These are phyloP conservation scores for Altica lythri DNA, from an alignment of 2,888 invertebrate genomes.

Conservation along the genomic window DNA sequence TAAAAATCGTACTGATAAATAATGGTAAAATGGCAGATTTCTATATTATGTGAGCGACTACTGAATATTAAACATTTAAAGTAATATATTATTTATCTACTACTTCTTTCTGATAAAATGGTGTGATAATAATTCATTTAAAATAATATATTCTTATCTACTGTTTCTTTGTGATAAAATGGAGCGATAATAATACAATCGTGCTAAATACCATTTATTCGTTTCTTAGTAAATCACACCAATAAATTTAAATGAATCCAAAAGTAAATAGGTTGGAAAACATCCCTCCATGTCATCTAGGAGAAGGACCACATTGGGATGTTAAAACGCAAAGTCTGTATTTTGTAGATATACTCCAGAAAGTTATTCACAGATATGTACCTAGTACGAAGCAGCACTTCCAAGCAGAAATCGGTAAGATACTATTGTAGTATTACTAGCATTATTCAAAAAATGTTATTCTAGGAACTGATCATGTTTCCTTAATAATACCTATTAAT, in stretches of 20 bases:
- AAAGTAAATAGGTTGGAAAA: conserved; percentile 54
- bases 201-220: no score
- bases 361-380: conserved; percentile 44
- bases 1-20: no score
- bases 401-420: conserved; percentile 43
- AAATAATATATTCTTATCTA: no score
- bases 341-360: conserved; percentile 65
- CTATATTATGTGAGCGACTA: no score
- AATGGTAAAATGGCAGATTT: no score
- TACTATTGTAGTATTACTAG: neutral
- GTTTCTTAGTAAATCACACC: no score
- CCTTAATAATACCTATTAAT: conserved; percentile 69
- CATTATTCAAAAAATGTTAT: neutral
- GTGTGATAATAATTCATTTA: no score
- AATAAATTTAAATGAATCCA: conserved; percentile 40
- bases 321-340: conserved; percentile 64
- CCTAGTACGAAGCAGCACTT: conserved; percentile 43
- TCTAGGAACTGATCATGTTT: conserved; percentile 36
- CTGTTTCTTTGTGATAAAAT: no score
- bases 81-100: no score
- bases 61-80: no score
- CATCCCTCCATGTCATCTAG: conserved; percentile 59
- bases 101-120: no score
- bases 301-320: conserved; percentile 78
- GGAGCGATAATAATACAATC: no score